Evolutionary conservation across 2,888 invertebrate genomes (phyloP).

Genomic region (Tiphia femorata): DNA sequence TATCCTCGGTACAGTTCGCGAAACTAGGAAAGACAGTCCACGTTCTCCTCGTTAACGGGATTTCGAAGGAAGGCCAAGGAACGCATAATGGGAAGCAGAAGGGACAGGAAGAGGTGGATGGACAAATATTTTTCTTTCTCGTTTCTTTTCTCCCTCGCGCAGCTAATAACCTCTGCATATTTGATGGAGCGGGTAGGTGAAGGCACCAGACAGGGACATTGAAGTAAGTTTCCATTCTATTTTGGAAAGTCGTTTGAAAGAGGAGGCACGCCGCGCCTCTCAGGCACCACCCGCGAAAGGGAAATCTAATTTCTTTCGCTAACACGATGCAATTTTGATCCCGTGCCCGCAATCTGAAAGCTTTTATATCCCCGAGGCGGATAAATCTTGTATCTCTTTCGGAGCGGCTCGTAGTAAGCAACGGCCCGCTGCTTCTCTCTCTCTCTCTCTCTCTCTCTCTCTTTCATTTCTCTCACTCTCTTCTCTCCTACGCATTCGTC

Average conservation of each 20-base stretch:
- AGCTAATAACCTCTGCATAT: constrained; percentile 58
- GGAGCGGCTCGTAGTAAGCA: background rate
- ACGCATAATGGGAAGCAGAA: constrained; percentile 4
- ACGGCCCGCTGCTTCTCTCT: constrained; percentile 10
- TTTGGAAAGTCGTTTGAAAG: constrained; percentile 32
- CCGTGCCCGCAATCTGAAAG: constrained; percentile 39
- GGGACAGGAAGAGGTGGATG: constrained; percentile 15
- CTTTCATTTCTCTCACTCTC: background rate
- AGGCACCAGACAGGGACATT: background rate
- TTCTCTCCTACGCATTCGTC: background rate
- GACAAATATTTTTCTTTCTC: constrained; percentile 47
- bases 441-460: constrained; percentile 20
- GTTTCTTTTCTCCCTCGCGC: constrained; percentile 22
- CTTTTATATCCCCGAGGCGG: constrained; percentile 38
- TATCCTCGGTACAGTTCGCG: too few species aligned
- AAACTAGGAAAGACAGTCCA: too few species aligned
- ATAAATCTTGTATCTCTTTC: constrained; percentile 44
- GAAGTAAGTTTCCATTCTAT: constrained; percentile 38
- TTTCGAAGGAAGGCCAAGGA: too few species aligned
- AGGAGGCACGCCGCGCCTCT: constrained; percentile 2
- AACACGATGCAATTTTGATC: constrained; percentile 58
- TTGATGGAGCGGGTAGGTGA: constrained; percentile 39
- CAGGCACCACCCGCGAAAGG: constrained; percentile 11
- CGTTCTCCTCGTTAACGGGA: too few species aligned
- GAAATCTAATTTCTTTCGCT: constrained; percentile 55